Percentiles rank a stretch among this genome's conserved stretches.
Conservation (phyloP, 2,113 vertebrate species). For the Rhodinocichla rosea region DNA sequence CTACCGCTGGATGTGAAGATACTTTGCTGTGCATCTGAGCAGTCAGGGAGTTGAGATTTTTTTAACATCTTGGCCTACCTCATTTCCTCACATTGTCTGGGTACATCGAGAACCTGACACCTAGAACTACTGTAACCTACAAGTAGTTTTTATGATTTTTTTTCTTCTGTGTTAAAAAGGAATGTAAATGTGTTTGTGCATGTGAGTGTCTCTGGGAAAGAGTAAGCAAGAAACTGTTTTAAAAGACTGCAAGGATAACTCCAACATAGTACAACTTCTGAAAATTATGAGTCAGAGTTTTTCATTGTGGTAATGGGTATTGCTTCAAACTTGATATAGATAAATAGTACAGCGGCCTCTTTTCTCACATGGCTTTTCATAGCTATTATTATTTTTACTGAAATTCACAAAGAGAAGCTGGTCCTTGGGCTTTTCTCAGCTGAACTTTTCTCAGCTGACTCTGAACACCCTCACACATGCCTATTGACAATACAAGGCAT, state of each 20-base stretch:
- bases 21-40: neutral
- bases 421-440: neutral
- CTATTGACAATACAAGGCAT: neutral
- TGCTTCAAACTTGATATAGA: neutral
- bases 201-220: neutral
- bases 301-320: neutral
- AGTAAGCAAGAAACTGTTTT: neutral
- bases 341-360: neutral
- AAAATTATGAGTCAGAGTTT: neutral
- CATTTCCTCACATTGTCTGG: neutral
- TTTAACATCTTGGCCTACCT: neutral
- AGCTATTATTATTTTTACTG: neutral
- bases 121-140: neutral
- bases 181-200: neutral
- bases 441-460: neutral
- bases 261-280: neutral
- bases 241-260: neutral
- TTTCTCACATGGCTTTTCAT: neutral
- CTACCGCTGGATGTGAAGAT: neutral
- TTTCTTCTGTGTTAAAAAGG: neutral
- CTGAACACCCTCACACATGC: neutral
- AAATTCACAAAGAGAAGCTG: neutral
- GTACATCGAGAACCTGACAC: neutral
- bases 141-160: neutral
- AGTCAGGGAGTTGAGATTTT: neutral